Base-by-base conservation (phyloP, 2,113 vertebrate species). In the Macaca fascicularis region DNA sequence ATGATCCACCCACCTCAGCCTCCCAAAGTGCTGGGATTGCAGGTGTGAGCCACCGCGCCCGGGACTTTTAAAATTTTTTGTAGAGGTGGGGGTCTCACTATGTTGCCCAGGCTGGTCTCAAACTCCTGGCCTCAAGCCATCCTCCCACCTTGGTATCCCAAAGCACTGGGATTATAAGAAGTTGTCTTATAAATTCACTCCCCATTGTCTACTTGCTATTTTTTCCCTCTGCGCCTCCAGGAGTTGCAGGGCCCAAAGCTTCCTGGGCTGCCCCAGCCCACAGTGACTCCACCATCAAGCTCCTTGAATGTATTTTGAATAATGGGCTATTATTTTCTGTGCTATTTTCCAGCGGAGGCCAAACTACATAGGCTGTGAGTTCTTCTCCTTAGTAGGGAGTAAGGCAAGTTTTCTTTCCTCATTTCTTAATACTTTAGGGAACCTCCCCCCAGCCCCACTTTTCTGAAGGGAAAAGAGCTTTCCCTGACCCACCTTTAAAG, bases 231-330 rank as follows among this genome's bases (percentile, higher is more conserved):
- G 55, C 55, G 3, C 19, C 8, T 57, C 23, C 1, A 1, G 48
- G 57, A 17, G 38, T 6, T 2, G 27, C 52, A 55, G 52, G 52
- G 38, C 22, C 64, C 25, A 52, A 38, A 10, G 84, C n/a, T n/a
- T 27, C 1, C 0, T 17, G 1, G 23, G 8, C 35, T 1, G 16
- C 4, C 35, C 75, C n/a, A 61, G 9, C 96, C 94, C 82, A 98
- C 80, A 89, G 95, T 1, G 92, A 98, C 96, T 55, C 98, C 96
- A 74, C 96, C 74, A 16, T 14, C 25, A 14, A 76, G 95, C 93
- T 97, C 98, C 97, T 97, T 90, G 97, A 94, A 92, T 98, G 97
- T 96, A 85, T 97, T 98, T 98, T 97, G 95, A 95, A 96, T 98
- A 95, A 95, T 82, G 89, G 92, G 96, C 97, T 96, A 96, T 98